A percentile compares a stretch with the other conserved stretches of the same genome.
Evolutionary conservation across 1,140 invertebrate genomes (phyloP).

Genomic region (Aplysia californica): DNA sequence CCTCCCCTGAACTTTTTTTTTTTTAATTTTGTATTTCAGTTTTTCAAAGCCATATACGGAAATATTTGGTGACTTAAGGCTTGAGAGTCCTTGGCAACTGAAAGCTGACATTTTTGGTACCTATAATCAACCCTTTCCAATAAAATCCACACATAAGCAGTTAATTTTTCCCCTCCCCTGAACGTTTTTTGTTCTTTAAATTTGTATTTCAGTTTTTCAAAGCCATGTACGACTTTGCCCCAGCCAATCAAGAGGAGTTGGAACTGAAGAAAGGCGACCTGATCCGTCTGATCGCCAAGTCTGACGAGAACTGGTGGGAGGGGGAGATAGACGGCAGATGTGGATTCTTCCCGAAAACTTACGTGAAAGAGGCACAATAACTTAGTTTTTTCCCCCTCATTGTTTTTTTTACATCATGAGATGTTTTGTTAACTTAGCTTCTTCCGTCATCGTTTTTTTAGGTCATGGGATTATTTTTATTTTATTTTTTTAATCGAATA

Average conservation of each 20-base stretch:
- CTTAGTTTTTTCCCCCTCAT: too few relatives aligned
- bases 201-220: conserved; percentile 74
- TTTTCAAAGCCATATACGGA: conserved; percentile 95
- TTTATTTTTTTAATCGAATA: too few relatives aligned
- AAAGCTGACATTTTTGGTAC: neutral
- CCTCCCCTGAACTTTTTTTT: too few relatives aligned
- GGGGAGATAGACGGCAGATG: conserved; percentile 86
- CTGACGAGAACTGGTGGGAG: conserved; percentile 97
- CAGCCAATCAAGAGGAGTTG: conserved; percentile 95
- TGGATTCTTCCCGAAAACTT: conserved; percentile 95
- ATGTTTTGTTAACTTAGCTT: too few relatives aligned
- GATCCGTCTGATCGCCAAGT: conserved; percentile 93
- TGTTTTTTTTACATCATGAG: too few relatives aligned
- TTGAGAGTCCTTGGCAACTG: neutral
- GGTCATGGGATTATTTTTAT: too few relatives aligned
- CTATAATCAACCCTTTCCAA: too few relatives aligned
- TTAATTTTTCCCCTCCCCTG: too few relatives aligned
- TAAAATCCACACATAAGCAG: too few relatives aligned
- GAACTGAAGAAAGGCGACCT: conserved; percentile 96
- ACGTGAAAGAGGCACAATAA: conserved; percentile 74
- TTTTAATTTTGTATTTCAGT: conserved; percentile 25
- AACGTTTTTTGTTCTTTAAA: too few relatives aligned
- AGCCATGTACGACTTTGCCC: conserved; percentile 97
- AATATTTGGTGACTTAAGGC: too few relatives aligned
- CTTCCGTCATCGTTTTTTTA: too few relatives aligned